Evolutionary conservation across 2,797 vertebrate genomes (phyloP).

Genomic region (Neosilurus hyrtlii): DNA sequence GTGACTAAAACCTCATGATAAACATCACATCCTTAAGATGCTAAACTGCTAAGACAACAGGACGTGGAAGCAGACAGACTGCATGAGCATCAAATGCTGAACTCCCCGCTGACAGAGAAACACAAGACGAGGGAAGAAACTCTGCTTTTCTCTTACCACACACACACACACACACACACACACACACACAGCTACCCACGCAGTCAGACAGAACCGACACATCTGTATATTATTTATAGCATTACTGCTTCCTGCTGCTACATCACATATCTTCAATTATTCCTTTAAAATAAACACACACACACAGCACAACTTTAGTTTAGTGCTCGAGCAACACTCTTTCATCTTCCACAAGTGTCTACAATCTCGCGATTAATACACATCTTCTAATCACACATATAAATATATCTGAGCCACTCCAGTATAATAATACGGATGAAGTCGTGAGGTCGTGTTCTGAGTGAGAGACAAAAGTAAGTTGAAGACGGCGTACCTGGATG

Average conservation of each 20-base stretch:
- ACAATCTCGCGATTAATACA: too few relatives aligned
- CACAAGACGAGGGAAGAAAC: neutral
- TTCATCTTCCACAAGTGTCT: neutral
- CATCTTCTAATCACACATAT: too few relatives aligned
- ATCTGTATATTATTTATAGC: neutral
- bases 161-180: neutral
- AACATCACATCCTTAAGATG: slow-evolving; percentile 63
- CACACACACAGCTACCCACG: neutral
- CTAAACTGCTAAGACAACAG: slow-evolving; percentile 49
- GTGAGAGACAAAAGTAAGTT: too few relatives aligned
- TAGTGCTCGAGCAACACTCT: neutral
- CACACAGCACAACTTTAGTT: neutral
- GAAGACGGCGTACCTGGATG: too few relatives aligned
- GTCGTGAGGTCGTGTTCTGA: too few relatives aligned
- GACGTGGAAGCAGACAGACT: slow-evolving; percentile 40
- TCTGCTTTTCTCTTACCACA: too few relatives aligned
- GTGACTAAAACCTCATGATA: slow-evolving; percentile 54
- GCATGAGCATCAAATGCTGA: slow-evolving; percentile 40
- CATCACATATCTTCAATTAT: neutral
- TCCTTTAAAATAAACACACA: neutral
- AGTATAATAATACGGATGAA: too few relatives aligned
- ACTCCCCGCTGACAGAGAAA: slow-evolving; percentile 29
- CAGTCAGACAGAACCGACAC: neutral
- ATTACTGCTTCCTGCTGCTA: slow-evolving; percentile 1
- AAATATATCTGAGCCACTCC: too few relatives aligned